Base-by-base conservation (phyloP, 2,797 vertebrate genomes). In the Melanotaenia trifasciata region DNA sequence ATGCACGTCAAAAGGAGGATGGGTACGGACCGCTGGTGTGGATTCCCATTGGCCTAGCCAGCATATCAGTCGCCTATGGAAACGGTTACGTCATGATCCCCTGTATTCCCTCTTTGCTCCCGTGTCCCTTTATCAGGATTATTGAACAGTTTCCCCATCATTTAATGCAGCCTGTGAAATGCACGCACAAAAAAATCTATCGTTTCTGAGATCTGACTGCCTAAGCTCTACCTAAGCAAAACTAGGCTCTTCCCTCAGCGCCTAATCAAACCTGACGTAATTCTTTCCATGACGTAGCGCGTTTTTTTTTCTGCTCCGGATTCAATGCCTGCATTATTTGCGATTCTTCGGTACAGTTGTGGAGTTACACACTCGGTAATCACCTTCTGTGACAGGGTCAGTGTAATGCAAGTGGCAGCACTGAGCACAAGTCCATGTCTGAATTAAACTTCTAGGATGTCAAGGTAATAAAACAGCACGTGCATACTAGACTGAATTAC, bases 251-350 rank as follows among this genome's bases (percentile, higher is more conserved):
- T 92, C 91, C 93, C 92, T 89, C 84, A 81, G 88, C 89, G 89
- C 86, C 91, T 93, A 92, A 95, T 95, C 93, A 92, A 93, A 90
- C 92, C 90, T 94, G 94, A 95, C 95, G 95, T 96, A 94, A 95
- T 89, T 95, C 79, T 96, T 96, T 96, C 95, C 95, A 95, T 96
- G 94, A 96, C 94, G 95, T 95, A 87, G 89, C 76, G 80, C 79
- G 72, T 80, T 77, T 73, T 76, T 76, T 75, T 75, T 79, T 84
- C 80, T 84, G 75, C 83, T 80, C 61, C 54, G 33, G 78, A 88
- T 87, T 93, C 80, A 91, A 88, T 89, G 88, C 74, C 84, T 73
- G 83, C 80, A 85, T 88, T 90, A 90, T 89, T 83, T 89, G 84
- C 83, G 71, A 83, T 89, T 84, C 80, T 78, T 58, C 36, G n/a